phyloP scores from a whole-genome alignment of 1,140 invertebrate genomes.

The Aporrectodea caliginosa region DNA sequence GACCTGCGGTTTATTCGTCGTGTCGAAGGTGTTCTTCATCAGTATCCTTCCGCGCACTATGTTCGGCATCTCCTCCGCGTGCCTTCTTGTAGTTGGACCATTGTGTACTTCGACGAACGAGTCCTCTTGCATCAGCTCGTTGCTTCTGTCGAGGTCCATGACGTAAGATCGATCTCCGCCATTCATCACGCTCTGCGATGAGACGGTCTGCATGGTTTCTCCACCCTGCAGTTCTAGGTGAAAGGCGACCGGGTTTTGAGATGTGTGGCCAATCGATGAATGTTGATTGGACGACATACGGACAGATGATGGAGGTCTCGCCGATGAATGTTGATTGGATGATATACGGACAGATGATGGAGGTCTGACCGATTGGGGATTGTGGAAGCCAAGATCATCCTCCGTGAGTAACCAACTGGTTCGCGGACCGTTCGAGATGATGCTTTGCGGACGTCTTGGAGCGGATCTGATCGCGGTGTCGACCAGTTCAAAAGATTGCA shows the following conservation, averaged over 20 bases:
- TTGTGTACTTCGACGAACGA: neutral
- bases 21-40: constrained; percentile 31
- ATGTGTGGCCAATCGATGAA: neutral
- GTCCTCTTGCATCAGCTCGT: too few species aligned
- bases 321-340: neutral
- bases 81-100: neutral
- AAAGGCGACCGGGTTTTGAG: neutral
- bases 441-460: neutral
- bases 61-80: constrained; percentile 8
- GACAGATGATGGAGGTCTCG: neutral
- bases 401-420: neutral
- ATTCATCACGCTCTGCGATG: too few species aligned
- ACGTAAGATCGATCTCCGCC: too few species aligned
- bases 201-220: too few species aligned
- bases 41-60: constrained; percentile 15
- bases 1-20: constrained; percentile 12
- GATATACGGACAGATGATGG: neutral
- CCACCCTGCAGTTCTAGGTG: neutral
- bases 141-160: too few species aligned
- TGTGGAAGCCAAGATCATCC: too few species aligned
- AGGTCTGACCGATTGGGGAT: too few species aligned
- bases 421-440: neutral
- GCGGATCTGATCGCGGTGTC: neutral
- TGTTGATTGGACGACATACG: neutral
- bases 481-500: neutral